Base-by-base conservation (phyloP, 1,140 invertebrate genomes). In the Ladona fulva region DNA sequence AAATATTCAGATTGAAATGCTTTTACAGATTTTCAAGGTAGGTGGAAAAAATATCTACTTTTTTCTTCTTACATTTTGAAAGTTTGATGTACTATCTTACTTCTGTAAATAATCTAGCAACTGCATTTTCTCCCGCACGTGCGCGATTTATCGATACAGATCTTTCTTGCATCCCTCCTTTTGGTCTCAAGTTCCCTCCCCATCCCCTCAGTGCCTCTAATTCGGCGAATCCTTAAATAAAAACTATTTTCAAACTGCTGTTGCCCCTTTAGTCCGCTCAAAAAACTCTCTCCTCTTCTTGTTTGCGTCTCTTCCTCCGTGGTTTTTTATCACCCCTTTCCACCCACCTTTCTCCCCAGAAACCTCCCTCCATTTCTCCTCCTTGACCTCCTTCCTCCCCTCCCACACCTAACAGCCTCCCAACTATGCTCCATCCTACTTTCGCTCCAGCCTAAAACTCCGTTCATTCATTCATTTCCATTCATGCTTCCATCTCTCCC, bases 171-270 rank as follows among this genome's bases (percentile, higher is more conserved):
- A 37, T 37, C 29, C 29, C 29, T 37, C 8, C 29, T 8, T 37
- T 16, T 66, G 52, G 52, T 66, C 52, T 19, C 14, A 22, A 66
- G 14, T 66, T 66, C 52, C n/a, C 52, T 66, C n/a, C n/a, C 14
- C 52, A 66, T 66, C 44, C 44, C 44, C 19, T 52, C 44, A 10
- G 19, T 52, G 10, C 44, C 44, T 52, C 52, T 22, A 66, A 22
- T 66, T 66, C 52, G 12, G 52, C 52, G 52, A 66, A 66, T 66
- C 52, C 52, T 66, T 66, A 66, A 66, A 66, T 66, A 66, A 66
- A 66, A 66, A 66, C 52, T 22, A 66, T 19, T 66, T 22, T 19
- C 14, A 66, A 22, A 66, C 52, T 19, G 52, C 52, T 12, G 52
- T 12, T 66, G 52, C n/a, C 16, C n/a, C 52, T 22, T 66, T 66